Conservation (phyloP, 2,797 vertebrate species). For the Chelmon rostratus region DNA sequence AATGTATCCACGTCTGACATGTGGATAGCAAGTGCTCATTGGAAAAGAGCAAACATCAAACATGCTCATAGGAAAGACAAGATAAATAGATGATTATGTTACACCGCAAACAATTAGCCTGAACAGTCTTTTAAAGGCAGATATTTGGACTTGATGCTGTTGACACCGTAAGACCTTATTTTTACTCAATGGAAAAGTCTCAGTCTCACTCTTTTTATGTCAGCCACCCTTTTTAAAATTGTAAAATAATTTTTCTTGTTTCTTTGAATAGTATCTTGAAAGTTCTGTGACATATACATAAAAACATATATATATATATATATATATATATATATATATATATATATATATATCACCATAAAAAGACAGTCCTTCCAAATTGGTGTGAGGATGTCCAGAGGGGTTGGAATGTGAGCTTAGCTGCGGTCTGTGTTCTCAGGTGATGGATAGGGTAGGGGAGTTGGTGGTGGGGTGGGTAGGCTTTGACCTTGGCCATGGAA, state of each 20-base stretch:
- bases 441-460: slow-evolving; percentile 81
- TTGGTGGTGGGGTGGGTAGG: slow-evolving; percentile 72
- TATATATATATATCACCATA: slow-evolving; percentile 44
- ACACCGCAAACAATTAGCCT: slow-evolving; percentile 50
- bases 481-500: slow-evolving; percentile 87
- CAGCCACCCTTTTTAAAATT: background rate
- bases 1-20: slow-evolving; percentile 71
- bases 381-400: slow-evolving; percentile 75
- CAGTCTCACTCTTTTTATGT: background rate
- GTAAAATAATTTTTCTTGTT: background rate
- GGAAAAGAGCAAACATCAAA: slow-evolving; percentile 58
- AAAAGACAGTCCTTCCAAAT: slow-evolving; percentile 64
- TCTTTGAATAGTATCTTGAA: slow-evolving; percentile 21
- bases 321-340: no score
- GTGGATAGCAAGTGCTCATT: slow-evolving; percentile 55
- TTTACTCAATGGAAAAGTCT: background rate
- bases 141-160: slow-evolving; percentile 31
- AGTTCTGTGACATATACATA: background rate
- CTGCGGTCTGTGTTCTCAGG: slow-evolving; percentile 82
- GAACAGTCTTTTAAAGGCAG: slow-evolving; percentile 41
- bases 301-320: no score
- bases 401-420: slow-evolving; percentile 78
- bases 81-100: slow-evolving; percentile 51
- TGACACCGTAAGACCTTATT: background rate
- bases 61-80: slow-evolving; percentile 21